Conservation (phyloP, 2,797 vertebrate genomes). For the Loris lydekkerianus region DNA sequence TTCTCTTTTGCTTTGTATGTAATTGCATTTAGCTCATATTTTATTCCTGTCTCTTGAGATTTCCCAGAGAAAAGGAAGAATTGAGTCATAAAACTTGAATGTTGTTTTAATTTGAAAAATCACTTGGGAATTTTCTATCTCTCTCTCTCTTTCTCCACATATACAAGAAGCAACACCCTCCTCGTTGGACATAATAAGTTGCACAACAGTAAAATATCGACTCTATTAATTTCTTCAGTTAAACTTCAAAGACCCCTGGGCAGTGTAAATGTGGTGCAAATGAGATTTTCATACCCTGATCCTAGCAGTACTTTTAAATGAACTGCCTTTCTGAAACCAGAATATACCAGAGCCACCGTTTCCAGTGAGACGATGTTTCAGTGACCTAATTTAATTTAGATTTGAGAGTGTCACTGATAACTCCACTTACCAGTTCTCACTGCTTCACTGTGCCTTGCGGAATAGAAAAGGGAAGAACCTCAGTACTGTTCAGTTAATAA, state of each 20-base stretch:
- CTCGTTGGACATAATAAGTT: neutral
- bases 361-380: neutral
- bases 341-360: neutral
- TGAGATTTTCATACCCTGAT: neutral
- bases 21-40: neutral
- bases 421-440: fast-evolving
- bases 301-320: neutral
- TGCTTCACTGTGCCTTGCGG: fast-evolving
- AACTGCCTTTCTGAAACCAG: slow-evolving; percentile 23
- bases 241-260: slow-evolving; percentile 1
- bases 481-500: fast-evolving
- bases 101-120: slow-evolving; percentile 26
- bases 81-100: fast-evolving
- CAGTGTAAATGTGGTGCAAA: slow-evolving; percentile 12
- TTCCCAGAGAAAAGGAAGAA: neutral
- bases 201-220: neutral
- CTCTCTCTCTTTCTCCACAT: neutral
- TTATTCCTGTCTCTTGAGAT: neutral
- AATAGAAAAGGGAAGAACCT: neutral
- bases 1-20: neutral
- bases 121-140: neutral
- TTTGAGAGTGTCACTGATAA: fast-evolving
- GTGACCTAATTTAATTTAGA: fast-evolving
- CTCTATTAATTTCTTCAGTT: neutral
- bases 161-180: neutral